Percentiles rank a stretch among this genome's conserved stretches.
phyloP scores from a whole-genome alignment of 1,140 invertebrate species.

The Dinothrombium tinctorium region DNA sequence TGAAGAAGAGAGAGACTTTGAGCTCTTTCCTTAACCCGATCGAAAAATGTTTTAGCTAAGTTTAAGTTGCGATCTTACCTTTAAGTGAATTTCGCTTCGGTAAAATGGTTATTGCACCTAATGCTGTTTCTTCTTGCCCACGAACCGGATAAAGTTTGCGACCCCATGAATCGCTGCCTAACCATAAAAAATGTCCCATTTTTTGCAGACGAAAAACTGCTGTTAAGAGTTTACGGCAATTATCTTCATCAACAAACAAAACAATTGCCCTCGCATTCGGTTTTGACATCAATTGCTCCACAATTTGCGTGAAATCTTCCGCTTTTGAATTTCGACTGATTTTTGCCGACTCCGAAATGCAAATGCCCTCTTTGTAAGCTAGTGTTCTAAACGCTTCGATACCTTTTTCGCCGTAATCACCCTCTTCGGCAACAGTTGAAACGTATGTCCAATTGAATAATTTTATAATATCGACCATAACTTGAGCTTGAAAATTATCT shows the following conservation, averaged over 20 bases:
- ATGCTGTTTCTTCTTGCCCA: constrained; percentile 32
- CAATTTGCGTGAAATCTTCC: constrained; percentile 32
- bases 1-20: too few relatives aligned
- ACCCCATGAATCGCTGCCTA: constrained; percentile 41
- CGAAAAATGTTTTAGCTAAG: too few relatives aligned
- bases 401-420: constrained; percentile 45
- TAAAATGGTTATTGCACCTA: constrained; percentile 36
- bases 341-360: constrained; percentile 35
- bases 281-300: constrained; percentile 31
- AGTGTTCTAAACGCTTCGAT: constrained; percentile 33
- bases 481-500: constrained; percentile 48
- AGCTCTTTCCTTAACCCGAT: too few relatives aligned
- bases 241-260: constrained; percentile 48
- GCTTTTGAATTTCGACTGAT: constrained; percentile 28
- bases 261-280: constrained; percentile 38
- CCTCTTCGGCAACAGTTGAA: constrained; percentile 42
- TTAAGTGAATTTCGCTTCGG: constrained; percentile 22
- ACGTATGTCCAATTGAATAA: constrained; percentile 44
- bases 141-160: constrained; percentile 35
- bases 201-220: constrained; percentile 28
- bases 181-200: constrained; percentile 31
- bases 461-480: constrained; percentile 40
- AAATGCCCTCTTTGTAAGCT: constrained; percentile 30
- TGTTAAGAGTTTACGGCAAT: constrained; percentile 32
- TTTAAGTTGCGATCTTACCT: constrained; percentile 15